These are phyloP conservation scores for Notechis scutatus DNA, from an alignment of 2,113 vertebrate genomes.

Conservation along the genomic window DNA sequence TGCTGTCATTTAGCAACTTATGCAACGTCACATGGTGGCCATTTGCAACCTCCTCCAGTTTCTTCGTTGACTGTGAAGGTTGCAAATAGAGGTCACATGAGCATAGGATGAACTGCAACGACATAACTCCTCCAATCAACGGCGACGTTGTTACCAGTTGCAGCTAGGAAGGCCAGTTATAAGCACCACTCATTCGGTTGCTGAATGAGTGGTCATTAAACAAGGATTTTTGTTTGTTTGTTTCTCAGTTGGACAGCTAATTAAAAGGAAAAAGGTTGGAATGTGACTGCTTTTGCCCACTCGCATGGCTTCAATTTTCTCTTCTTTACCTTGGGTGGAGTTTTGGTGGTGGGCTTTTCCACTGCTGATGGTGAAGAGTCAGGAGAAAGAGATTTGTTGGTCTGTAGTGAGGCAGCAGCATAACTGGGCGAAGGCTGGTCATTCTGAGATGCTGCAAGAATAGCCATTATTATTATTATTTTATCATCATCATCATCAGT, in stretches of 20 bases:
- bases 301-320: background rate
- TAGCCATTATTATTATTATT: background rate
- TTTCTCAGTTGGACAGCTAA: background rate
- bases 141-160: background rate
- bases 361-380: conserved; percentile 17
- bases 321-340: conserved; percentile 49
- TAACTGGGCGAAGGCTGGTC: conserved; percentile 77
- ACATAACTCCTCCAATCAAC: background rate
- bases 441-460: conserved; percentile 62
- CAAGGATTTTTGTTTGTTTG: background rate
- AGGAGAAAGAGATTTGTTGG: conserved; percentile 32
- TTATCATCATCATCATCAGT: background rate
- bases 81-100: background rate
- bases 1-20: background rate
- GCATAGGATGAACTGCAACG: background rate
- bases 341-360: conserved; percentile 39
- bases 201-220: background rate
- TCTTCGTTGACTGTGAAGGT: background rate
- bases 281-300: background rate
- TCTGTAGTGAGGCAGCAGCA: conserved; percentile 77
- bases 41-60: background rate
- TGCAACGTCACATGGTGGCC: background rate
- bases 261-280: background rate
- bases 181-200: background rate
- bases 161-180: background rate